Percentiles rank a stretch among this genome's conserved stretches.
phyloP scores from a whole-genome alignment of 2,888 invertebrate genomes.

The Noctua fimbriata region DNA sequence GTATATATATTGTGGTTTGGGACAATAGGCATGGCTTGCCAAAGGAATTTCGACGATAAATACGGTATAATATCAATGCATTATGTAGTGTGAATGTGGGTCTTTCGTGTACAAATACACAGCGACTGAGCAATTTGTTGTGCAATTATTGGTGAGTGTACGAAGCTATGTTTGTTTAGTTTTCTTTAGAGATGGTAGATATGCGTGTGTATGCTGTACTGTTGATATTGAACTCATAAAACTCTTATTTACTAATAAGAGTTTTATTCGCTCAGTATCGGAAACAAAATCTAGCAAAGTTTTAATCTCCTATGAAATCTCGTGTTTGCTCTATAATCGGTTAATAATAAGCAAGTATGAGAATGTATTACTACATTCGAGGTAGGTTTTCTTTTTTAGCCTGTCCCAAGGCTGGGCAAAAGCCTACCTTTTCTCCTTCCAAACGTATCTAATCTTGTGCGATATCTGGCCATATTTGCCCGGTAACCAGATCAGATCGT shows the following conservation, averaged over 20 bases:
- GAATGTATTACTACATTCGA: too few species aligned
- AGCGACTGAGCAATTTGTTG: not conserved
- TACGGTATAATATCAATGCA: conserved; percentile 11
- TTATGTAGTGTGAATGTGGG: not conserved
- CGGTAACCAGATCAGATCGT: too few species aligned
- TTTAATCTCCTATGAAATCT: too few species aligned
- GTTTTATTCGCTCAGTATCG: too few species aligned
- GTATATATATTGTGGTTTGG: conserved; percentile 16
- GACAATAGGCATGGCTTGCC: conserved; percentile 13
- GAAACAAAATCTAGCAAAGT: too few species aligned
- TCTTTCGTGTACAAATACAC: not conserved
- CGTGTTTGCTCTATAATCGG: too few species aligned
- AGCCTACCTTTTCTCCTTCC: not conserved
- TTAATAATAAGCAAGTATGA: too few species aligned
- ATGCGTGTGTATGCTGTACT: not conserved
- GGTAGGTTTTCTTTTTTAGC: not conserved
- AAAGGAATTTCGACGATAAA: conserved; percentile 30
- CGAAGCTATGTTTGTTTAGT: not conserved
- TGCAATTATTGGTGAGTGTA: not conserved
- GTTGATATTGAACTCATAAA: not conserved
- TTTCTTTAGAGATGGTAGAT: not conserved
- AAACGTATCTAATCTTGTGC: not conserved
- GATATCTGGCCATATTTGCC: too few species aligned
- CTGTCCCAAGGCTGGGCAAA: not conserved
- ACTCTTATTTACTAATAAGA: too few species aligned